Evolutionary conservation across 2,113 vertebrate species (phyloP), one percentile per base, ranked within the genome.

Genomic region (Ophthalmolycus amberensis): DNA sequence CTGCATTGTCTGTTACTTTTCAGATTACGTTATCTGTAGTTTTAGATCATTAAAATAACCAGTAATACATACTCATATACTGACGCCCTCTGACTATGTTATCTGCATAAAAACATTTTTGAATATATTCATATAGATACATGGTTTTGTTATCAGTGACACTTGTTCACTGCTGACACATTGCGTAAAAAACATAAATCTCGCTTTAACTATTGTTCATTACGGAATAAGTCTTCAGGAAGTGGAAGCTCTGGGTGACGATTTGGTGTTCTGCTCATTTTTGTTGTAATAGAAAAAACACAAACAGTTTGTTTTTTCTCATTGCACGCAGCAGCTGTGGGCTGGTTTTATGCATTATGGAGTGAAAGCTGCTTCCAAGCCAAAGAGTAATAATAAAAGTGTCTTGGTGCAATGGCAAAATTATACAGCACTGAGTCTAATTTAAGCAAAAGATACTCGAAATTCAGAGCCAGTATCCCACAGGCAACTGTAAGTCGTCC

Each of bases 301-400:
- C 2, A 40, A 63, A 58, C 14, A 27, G 14, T 65, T 50, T 0
- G 48, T 42, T 14, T 44, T 18, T 56, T 44, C 2, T 59, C 20
- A 42, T 15, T 50, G 16, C 16, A 18, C 6, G 15, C 15, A 64
- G 71, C 67, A 56, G 6, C 4, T 37, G 11, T 58, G n/a, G n/a
- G 54, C n/a, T 44, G 56, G 20, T 69, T 80, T 86, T 40, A 83
- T 75, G 37, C 29, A 86, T 68, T 63, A 78, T 79, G 15, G 54
- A 83, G n/a, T 29, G 11, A 71, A 71, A 58, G 20, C 20, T 73
- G 59, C 32, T 71, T 82, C 18, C 70, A 65, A 63, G 37, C 18
- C 58, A 58, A 62, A 54, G 27, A 71, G n/a, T 38, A 48, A 72
- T 67, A 67, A 74, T 80, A 79, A 58, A 79, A 52, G 34, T 71